Evolutionary conservation across 2,797 vertebrate genomes (phyloP).

Genomic region (Vireo griseus): DNA sequence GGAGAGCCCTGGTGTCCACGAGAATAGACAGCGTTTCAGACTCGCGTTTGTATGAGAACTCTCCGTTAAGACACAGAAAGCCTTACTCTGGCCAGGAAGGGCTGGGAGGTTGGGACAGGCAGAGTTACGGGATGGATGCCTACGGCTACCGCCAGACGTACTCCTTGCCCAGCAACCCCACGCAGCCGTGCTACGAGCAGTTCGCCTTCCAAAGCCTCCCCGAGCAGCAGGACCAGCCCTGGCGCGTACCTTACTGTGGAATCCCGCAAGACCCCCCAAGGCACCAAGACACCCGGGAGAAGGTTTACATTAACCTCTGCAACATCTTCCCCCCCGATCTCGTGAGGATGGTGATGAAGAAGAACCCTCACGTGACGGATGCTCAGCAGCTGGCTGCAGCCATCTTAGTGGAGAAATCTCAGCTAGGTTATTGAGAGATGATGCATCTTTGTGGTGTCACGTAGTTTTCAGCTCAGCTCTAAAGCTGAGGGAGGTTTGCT

Average conservation of each 20-base stretch:
- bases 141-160: slow-evolving; percentile 84
- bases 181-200: slow-evolving; percentile 80
- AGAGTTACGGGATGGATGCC: slow-evolving; percentile 67
- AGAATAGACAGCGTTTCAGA: slow-evolving; percentile 87
- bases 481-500: slow-evolving; percentile 84
- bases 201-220: slow-evolving; percentile 89
- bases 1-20: slow-evolving; percentile 82
- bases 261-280: slow-evolving; percentile 79
- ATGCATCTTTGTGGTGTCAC: slow-evolving; percentile 78
- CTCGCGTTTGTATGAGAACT: slow-evolving; percentile 85
- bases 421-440: slow-evolving; percentile 84
- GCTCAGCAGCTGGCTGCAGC: slow-evolving; percentile 94
- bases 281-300: slow-evolving; percentile 85
- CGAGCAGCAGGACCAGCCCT: slow-evolving; percentile 84
- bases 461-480: slow-evolving; percentile 80
- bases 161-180: slow-evolving; percentile 75
- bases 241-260: slow-evolving; percentile 80
- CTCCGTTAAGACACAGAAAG: slow-evolving; percentile 78
- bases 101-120: slow-evolving; percentile 83
- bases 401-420: slow-evolving; percentile 91
- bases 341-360: slow-evolving; percentile 91
- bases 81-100: slow-evolving; percentile 80
- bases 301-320: slow-evolving; percentile 90
- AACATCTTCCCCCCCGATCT: slow-evolving; percentile 96
- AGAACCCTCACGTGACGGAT: slow-evolving; percentile 89